These are phyloP conservation scores for Gymnopithys bicolor DNA, from an alignment of 2,797 vertebrate species.

Conservation along the genomic window DNA sequence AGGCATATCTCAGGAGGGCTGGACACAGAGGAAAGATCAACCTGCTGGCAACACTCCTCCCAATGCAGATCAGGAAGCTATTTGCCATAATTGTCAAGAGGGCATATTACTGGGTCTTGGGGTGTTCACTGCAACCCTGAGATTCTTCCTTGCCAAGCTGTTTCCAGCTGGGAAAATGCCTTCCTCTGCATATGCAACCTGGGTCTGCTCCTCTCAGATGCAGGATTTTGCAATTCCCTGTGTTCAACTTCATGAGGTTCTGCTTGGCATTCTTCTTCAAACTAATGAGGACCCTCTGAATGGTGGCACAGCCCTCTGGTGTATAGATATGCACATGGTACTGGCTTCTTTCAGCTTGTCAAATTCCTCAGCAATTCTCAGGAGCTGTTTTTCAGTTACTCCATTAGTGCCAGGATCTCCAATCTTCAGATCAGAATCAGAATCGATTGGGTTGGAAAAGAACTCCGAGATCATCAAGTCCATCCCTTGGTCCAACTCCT, in stretches of 20 bases:
- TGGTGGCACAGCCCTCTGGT: background rate
- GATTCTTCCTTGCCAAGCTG: background rate
- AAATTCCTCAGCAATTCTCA: background rate
- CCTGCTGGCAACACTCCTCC: background rate
- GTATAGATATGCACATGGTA: background rate
- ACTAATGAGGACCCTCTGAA: fast-evolving
- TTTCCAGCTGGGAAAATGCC: background rate
- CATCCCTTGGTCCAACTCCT: no score
- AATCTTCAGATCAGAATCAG: background rate
- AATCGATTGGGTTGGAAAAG: no score
- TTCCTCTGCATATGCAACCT: background rate
- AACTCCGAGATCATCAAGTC: no score
- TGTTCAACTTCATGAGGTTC: background rate
- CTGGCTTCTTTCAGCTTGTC: background rate
- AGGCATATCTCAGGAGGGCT: background rate
- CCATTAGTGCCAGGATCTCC: background rate
- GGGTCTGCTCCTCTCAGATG: background rate
- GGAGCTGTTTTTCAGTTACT: background rate
- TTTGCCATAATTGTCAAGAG: background rate
- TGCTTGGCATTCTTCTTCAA: background rate
- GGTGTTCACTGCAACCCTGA: no score
- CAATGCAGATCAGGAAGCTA: background rate
- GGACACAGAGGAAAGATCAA: background rate
- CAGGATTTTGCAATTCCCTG: background rate
- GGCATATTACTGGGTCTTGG: background rate